Evolutionary conservation across 1,140 invertebrate genomes (phyloP).

Genomic region (Thalassaphorura encarpata): DNA sequence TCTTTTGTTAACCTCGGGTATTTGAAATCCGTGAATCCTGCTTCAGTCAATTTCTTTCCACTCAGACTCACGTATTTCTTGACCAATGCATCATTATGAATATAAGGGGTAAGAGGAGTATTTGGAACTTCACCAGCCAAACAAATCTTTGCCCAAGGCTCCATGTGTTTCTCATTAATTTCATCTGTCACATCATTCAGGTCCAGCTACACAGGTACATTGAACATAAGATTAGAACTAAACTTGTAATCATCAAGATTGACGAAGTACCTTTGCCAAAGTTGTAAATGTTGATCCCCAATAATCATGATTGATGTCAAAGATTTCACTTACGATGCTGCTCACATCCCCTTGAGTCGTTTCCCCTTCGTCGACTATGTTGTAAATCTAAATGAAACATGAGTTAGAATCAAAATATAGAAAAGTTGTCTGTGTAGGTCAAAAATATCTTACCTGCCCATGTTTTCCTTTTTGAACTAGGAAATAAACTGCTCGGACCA

Average conservation of each 20-base stretch:
- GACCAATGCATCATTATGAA: slow-evolving; percentile 66
- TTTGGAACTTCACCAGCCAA: slow-evolving; percentile 61
- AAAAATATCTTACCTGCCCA: slow-evolving; percentile 32
- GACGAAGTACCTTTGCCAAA: slow-evolving; percentile 54
- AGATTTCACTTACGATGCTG: slow-evolving; percentile 66
- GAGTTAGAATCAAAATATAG: too few relatives aligned
- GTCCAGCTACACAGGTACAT: slow-evolving; percentile 50
- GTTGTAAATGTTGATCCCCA: slow-evolving; percentile 67
- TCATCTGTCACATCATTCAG: slow-evolving; percentile 69
- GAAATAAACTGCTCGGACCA: slow-evolving; percentile 67
- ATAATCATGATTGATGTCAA: slow-evolving; percentile 76
- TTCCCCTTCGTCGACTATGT: slow-evolving; percentile 68
- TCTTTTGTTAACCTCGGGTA: slow-evolving; percentile 51
- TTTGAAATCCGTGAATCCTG: slow-evolving; percentile 45
- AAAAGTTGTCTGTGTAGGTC: too few relatives aligned
- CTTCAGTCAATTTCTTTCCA: slow-evolving; percentile 51
- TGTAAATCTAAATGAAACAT: slow-evolving; percentile 66
- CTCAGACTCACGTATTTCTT: slow-evolving; percentile 69
- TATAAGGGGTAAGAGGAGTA: slow-evolving; percentile 75
- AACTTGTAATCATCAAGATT: slow-evolving; percentile 2
- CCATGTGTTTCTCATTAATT: slow-evolving; percentile 83
- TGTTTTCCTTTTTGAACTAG: slow-evolving; percentile 42
- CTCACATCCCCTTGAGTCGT: slow-evolving; percentile 73
- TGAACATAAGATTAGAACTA: slow-evolving; percentile 4
- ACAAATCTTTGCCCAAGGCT: slow-evolving; percentile 78